Evolutionary conservation across 2,113 vertebrate genomes (phyloP).

Genomic region (Rhipidura dahli): DNA sequence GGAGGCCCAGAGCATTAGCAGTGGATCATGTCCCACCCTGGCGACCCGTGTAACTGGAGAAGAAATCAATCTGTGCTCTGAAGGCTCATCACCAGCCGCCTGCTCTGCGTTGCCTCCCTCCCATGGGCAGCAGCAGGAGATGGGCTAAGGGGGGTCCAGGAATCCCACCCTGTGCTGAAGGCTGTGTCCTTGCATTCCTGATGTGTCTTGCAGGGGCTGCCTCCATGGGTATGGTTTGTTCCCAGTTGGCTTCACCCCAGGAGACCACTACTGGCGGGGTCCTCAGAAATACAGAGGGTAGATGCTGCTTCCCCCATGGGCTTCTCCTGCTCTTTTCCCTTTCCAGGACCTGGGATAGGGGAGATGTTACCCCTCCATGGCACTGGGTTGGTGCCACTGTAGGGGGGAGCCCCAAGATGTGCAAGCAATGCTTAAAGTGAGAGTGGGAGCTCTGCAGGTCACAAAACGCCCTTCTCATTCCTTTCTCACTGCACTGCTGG

Average conservation of each 20-base stretch:
- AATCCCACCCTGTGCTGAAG: neutral
- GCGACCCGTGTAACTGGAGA: neutral
- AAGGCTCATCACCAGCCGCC: neutral
- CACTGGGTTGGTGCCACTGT: neutral
- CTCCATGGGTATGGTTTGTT: neutral
- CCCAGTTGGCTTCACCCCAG: neutral
- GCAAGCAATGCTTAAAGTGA: accelerated
- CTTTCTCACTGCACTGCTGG: accelerated
- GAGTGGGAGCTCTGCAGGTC: neutral
- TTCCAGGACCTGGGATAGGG: neutral
- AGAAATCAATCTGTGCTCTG: conserved; percentile 29
- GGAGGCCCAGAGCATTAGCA: neutral
- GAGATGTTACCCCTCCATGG: neutral
- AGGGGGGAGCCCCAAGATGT: neutral
- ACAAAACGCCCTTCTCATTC: neutral
- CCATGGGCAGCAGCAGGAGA: neutral
- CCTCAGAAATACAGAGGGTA: neutral
- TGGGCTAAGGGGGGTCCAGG: neutral
- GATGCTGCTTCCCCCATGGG: neutral
- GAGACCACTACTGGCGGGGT: neutral
- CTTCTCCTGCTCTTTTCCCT: neutral
- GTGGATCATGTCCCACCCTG: neutral
- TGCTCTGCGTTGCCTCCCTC: neutral
- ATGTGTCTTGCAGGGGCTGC: neutral
- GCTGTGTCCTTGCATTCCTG: neutral